Percentiles rank a stretch among this genome's conserved stretches.
phyloP scores from a whole-genome alignment of 2,113 vertebrate genomes.

The Machaerirhynchus nigripectus region DNA sequence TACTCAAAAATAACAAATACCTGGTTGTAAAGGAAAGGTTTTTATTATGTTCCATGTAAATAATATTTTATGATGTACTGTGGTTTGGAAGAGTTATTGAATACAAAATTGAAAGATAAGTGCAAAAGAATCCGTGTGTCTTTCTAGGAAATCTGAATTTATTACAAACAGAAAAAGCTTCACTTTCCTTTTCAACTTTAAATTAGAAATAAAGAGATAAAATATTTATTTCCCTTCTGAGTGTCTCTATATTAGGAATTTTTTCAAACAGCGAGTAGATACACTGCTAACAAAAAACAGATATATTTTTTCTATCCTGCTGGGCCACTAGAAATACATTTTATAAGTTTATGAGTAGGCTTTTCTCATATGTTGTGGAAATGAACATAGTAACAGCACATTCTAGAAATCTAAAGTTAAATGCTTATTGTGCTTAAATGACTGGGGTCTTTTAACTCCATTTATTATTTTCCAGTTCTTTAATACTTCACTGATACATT shows the following conservation, averaged over 20 bases:
- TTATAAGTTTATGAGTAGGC: not conserved
- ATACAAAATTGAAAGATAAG: not conserved
- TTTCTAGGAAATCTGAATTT: not conserved
- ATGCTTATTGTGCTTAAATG: not conserved
- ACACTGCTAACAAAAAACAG: not conserved
- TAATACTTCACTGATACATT: not conserved
- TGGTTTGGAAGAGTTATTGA: not conserved
- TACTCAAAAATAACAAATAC: constrained; percentile 26
- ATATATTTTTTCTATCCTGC: not conserved
- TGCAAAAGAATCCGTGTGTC: not conserved
- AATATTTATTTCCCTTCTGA: constrained; percentile 27
- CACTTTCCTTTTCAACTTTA: constrained; percentile 3
- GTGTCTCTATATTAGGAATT: not conserved
- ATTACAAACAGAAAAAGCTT: not conserved
- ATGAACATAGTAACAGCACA: not conserved
- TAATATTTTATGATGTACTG: not conserved
- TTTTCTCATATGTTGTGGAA: not conserved
- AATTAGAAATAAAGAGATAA: constrained; percentile 43
- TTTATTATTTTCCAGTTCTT: not conserved
- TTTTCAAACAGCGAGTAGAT: not conserved
- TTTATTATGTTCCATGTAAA: not conserved
- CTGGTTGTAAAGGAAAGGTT: not conserved
- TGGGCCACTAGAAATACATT: not conserved
- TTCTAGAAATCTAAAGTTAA: not conserved
- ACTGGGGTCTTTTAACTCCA: not conserved